Percentiles rank a stretch among this genome's conserved stretches.
Conservation (phyloP, 2,797 vertebrate genomes). For the Manis crassicaudata region DNA sequence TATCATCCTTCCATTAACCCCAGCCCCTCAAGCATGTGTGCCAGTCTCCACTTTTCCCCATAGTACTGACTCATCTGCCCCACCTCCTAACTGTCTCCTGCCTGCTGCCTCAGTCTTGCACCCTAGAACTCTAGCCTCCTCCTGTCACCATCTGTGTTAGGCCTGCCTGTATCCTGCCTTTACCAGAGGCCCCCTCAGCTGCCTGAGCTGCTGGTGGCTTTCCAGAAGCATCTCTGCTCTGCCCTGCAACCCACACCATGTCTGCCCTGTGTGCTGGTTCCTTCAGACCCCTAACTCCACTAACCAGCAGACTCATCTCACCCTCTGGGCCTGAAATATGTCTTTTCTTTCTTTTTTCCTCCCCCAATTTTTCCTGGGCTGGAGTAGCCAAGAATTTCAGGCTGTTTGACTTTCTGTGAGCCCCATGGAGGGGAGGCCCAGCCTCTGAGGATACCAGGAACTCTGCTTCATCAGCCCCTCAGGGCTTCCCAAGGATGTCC, state of each 20-base stretch:
- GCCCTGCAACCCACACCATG: not conserved
- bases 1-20: not conserved
- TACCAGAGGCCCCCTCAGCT: not conserved
- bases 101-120: not conserved
- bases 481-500: conserved; percentile 83
- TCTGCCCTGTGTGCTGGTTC: conserved; percentile 48
- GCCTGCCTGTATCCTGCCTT: not conserved
- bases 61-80: not conserved
- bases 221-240: not conserved
- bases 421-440: conserved; percentile 84
- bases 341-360: conserved; percentile 86
- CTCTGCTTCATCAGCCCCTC: conserved; percentile 72
- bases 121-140: not conserved
- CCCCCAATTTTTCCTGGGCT: conserved; percentile 75
- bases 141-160: not conserved
- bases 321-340: conserved; percentile 78
- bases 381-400: conserved; percentile 91
- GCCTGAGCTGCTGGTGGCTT: conserved; percentile 19
- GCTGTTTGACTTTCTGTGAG: conserved; percentile 92
- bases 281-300: conserved; percentile 65
- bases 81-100: not conserved
- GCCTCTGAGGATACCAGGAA: conserved; percentile 84
- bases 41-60: conserved; percentile 24
- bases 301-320: conserved; percentile 69
- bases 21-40: conserved; percentile 42